These are phyloP conservation scores for Lepidurus apus DNA, from an alignment of 1,140 invertebrate species.

Conservation along the genomic window DNA sequence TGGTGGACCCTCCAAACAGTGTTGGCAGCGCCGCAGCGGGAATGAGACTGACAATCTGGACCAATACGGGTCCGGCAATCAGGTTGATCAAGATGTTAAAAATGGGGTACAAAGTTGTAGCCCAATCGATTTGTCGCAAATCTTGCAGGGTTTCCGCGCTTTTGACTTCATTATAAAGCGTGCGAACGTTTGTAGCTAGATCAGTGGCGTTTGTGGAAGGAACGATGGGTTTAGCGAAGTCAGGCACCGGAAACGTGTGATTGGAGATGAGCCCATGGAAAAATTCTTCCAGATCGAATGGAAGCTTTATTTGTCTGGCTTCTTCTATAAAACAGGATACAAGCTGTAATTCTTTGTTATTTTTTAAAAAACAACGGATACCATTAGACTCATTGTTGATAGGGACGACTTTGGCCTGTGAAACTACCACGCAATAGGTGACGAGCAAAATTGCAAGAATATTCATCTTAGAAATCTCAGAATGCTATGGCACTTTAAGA, in stretches of 20 bases:
- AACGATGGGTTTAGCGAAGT: background rate
- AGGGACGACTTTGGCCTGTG: background rate
- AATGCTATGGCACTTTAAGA: background rate
- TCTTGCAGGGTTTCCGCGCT: background rate
- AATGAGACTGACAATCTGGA: background rate
- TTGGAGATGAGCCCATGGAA: no score
- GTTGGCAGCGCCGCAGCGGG: background rate
- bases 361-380: background rate
- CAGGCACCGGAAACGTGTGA: background rate
- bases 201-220: background rate
- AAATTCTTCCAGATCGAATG: no score
- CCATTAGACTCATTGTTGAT: background rate
- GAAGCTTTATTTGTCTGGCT: no score
- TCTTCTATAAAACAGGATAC: no score
- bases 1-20: background rate
- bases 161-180: background rate
- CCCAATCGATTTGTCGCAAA: constrained; percentile 14
- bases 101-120: background rate
- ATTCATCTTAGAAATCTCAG: constrained; percentile 9
- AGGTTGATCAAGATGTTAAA: background rate
- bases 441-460: background rate
- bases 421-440: background rate
- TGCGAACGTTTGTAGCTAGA: background rate
- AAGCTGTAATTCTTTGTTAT: background rate
- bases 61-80: background rate